Percentiles rank a stretch among this genome's conserved stretches.
These are phyloP conservation scores for Blastobasis adustella DNA, from an alignment of 2,888 invertebrate species.

Conservation along the genomic window DNA sequence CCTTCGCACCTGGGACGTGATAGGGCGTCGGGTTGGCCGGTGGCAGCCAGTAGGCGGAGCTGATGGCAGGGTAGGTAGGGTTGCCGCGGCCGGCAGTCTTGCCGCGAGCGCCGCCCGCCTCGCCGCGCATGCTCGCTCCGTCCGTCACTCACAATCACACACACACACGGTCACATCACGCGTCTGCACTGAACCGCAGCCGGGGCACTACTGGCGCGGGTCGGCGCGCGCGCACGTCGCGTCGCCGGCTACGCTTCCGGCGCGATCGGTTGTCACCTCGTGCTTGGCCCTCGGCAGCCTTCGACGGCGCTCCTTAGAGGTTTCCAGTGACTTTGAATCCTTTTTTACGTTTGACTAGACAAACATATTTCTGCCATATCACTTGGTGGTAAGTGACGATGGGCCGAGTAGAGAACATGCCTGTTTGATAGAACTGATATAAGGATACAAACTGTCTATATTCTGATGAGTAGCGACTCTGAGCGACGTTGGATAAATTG, in stretches of 20 bases:
- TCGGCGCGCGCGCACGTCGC: slow-evolving; percentile 61
- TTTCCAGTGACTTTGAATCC: no score
- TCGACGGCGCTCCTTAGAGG: no score
- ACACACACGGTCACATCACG: slow-evolving; percentile 48
- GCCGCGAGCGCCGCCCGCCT: slow-evolving; percentile 62
- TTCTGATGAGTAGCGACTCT: no score
- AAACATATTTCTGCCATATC: no score
- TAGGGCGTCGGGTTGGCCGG: slow-evolving; percentile 87
- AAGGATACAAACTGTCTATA: no score
- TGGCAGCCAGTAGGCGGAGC: slow-evolving; percentile 89
- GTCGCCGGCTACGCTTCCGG: slow-evolving; percentile 61
- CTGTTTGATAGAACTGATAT: no score
- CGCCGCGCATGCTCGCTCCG: slow-evolving; percentile 49
- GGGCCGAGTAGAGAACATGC: no score
- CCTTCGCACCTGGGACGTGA: slow-evolving; percentile 85
- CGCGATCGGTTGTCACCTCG: slow-evolving; percentile 50
- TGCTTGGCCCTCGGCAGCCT: no score
- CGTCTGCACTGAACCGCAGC: slow-evolving; percentile 64
- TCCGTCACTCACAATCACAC: slow-evolving; percentile 54
- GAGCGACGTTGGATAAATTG: no score
- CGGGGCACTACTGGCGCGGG: slow-evolving; percentile 54
- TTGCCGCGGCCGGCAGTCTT: slow-evolving; percentile 42
- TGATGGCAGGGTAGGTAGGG: slow-evolving; percentile 84
- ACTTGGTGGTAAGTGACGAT: no score
- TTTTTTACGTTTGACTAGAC: no score